Base-by-base conservation (phyloP, 2,888 invertebrate genomes). In the Drosophila parthenogenetica region DNA sequence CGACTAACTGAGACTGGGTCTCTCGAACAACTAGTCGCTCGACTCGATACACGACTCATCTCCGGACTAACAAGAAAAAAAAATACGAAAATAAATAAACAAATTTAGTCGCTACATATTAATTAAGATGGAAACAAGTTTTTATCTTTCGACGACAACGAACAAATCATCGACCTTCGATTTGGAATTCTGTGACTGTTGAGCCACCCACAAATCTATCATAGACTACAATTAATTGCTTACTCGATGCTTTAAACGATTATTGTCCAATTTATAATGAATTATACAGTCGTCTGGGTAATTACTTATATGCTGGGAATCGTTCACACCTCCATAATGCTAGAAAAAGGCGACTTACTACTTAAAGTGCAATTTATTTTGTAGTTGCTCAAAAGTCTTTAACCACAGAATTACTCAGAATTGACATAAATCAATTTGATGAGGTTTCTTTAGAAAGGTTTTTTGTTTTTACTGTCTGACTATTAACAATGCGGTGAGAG, bases 51-150 rank as follows among this genome's bases (percentile, higher is more conserved):
- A 49, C 71, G 32, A 59, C 8, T 39, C 77, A 55, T 71, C 77
- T 71, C 11, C n/a, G 11, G 16, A 19, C 40, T 25, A 11, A 49
- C 29, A 29, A 29, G 29, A 29, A 29, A 8, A 29, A 29, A 29
- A 29, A 29, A 29, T 0, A 25, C 25, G 7, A 25, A 25, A 29
- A 8, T 29, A 29, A 29, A 29, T 29, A 29, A 29, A 29, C 29
- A 29, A 50, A 45, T 22, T 14, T 42, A 54, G 45, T 64, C 54
- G 46, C 40, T 25, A 42, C 25, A 17, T 32, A 32, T 42, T 54
- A 55, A 70, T 59, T 76, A 59, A 70, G 19, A 25, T 37, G 4
- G n/a, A 71, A 73, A 73, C 71, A 10, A 50, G 72, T 73, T 73
- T 70, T 55, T 74, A 32, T 7, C 8, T 16, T 35, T 48, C 51